A percentile compares a stretch with the other conserved stretches of the same genome.
Evolutionary conservation across 2,888 invertebrate species (phyloP).

Genomic region (Sphaeridia pumilis): DNA sequence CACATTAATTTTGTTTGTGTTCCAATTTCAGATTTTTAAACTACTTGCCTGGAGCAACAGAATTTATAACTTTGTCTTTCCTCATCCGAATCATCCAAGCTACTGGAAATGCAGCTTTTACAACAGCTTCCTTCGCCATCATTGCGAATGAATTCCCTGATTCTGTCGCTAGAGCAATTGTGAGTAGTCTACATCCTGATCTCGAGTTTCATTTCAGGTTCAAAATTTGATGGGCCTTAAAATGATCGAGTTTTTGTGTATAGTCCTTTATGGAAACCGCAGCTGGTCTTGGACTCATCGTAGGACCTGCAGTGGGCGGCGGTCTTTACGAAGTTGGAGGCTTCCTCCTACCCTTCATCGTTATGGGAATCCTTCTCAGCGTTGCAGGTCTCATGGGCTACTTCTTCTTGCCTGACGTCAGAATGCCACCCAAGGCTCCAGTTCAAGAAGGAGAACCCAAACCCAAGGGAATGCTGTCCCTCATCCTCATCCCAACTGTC

Average conservation of each 20-base stretch:
- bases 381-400: constrained; percentile 37
- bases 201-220: constrained; percentile 4
- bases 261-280: constrained; percentile 40
- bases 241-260: constrained; percentile 12
- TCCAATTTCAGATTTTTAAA: constrained; percentile 22
- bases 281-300: constrained; percentile 40
- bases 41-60: constrained; percentile 38
- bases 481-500: constrained; percentile 62
- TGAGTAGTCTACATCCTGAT: constrained; percentile 36
- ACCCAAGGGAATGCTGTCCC: constrained; percentile 45
- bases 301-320: constrained; percentile 40
- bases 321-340: constrained; percentile 40
- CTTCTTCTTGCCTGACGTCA: constrained; percentile 43
- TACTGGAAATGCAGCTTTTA: constrained; percentile 69
- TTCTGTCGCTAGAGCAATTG: constrained; percentile 44
- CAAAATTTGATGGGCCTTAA: not conserved
- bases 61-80: constrained; percentile 67
- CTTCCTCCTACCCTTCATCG: constrained; percentile 41
- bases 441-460: not conserved
- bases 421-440: not conserved
- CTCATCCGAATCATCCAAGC: constrained; percentile 68
- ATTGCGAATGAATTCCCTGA: constrained; percentile 44
- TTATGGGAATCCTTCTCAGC: constrained; percentile 40
- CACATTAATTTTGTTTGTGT: not conserved
- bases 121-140: constrained; percentile 43